Evolutionary conservation across 2,797 vertebrate genomes (phyloP).

Genomic region (Lophius americanus): DNA sequence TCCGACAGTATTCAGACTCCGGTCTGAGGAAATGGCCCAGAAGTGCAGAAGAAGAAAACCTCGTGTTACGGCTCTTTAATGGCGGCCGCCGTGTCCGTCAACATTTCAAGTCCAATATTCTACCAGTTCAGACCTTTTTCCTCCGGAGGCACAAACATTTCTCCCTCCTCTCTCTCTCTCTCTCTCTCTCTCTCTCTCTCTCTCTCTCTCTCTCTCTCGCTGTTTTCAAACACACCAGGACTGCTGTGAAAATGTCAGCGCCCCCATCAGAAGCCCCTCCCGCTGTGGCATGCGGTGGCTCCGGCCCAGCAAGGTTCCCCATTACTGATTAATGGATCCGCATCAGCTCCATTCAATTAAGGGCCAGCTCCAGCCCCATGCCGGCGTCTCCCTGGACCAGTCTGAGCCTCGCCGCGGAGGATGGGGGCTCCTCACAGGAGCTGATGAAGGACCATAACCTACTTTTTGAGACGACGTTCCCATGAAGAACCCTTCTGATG

Average conservation of each 20-base stretch:
- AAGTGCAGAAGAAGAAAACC: too few species aligned
- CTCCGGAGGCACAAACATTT: constrained; percentile 15
- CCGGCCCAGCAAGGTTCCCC: constrained; percentile 67
- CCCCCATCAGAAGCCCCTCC: constrained; percentile 63
- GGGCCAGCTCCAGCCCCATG: constrained; percentile 64
- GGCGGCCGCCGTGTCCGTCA: too few species aligned
- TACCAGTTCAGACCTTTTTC: background rate
- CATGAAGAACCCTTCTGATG: too few species aligned
- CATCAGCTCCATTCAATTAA: constrained; percentile 76
- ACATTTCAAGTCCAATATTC: too few species aligned
- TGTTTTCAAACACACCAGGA: constrained; percentile 42
- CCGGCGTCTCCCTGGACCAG: constrained; percentile 62
- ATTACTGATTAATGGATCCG: constrained; percentile 77
- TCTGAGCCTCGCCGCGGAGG: constrained; percentile 49
- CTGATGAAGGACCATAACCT: constrained; percentile 25
- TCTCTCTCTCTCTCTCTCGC: constrained; percentile 17
- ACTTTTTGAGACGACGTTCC: constrained; percentile 8
- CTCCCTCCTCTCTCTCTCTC: constrained; percentile 7
- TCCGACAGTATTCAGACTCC: too few species aligned
- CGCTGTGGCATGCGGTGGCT: constrained; percentile 59
- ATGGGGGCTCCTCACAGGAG: constrained; percentile 20
- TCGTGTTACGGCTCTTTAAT: too few species aligned
- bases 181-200: constrained; percentile 18
- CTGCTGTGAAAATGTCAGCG: constrained; percentile 76
- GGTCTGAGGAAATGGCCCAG: too few species aligned